Evolutionary conservation across 2,113 vertebrate species (phyloP), one percentile per base, ranked within the genome.

Genomic region (Onychostoma macrolepis): DNA sequence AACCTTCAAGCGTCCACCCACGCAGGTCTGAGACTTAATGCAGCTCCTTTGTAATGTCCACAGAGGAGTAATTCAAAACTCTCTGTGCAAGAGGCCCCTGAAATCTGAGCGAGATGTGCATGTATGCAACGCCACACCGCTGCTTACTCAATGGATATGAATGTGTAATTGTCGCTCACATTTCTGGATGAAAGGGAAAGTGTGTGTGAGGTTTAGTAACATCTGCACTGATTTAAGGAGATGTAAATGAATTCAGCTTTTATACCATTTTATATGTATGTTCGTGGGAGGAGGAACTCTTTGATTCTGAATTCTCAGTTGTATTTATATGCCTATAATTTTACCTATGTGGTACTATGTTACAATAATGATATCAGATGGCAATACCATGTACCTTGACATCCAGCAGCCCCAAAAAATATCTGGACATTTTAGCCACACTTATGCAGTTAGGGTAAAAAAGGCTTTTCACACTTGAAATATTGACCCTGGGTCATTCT

Each of bases 31-130:
- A 56, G 38, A 41, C 74, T 83, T 83, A 83, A 72, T 80, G 82
- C 87, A 85, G 61, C 85, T 84, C 84, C 81, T 87, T 84, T 90
- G 87, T 85, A 81, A 41, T 7, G 15, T 48, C 36, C 71, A 88
- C 87, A 86, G 72, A 88, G 33, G 71, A 87, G 89, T 88, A 89
- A 91, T 85, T 83, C 84, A 83, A 88, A 61, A 82, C 86, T 41
- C 82, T 30, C 13, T 24, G 65, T n/a, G 50, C 65, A 30, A 67
- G 75, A 86, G 67, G 69, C 36, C 63, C 4, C 43, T 85, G 82
- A 82, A 87, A 87, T 80, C 76, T n/a, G 90, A 89, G 69, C 13
- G 45, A 77, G 58, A 71, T 74, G 28, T 80, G 63, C 58, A 3
- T 80, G 74, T 84, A 26, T 30, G 56, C 53, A 50, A 77, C 36